Base-by-base conservation (phyloP, 2,888 invertebrate species). In the Phania funesta region DNA sequence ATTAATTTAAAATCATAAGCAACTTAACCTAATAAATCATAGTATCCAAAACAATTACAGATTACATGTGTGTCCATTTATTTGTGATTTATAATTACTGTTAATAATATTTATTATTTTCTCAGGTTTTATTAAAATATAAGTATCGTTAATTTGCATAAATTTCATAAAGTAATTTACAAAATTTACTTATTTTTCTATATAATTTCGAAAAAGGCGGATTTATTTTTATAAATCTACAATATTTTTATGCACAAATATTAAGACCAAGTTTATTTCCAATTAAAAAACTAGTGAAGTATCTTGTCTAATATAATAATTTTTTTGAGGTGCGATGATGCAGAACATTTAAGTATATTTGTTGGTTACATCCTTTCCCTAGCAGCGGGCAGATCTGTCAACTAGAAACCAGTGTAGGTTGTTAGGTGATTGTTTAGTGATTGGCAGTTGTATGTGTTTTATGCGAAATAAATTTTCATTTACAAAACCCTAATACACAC, bases 271-370 rank as follows among this genome's bases (percentile, higher is more conserved):
- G n/a, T n/a, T n/a, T n/a, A n/a, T n/a, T n/a, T n/a, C n/a, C n/a
- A n/a, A n/a, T n/a, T n/a, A n/a, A n/a, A n/a, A n/a, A n/a, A n/a
- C n/a, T n/a, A n/a, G n/a, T n/a, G n/a, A n/a, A n/a, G n/a, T n/a
- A n/a, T n/a, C n/a, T n/a, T n/a, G n/a, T n/a, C n/a, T n/a, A n/a
- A n/a, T n/a, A n/a, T n/a, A n/a, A n/a, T n/a, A n/a, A n/a, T n/a
- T n/a, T 56, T 46, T 16, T 29, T 22, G 52, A 46, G 48, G 77
- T 81, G 78, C 80, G 85, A 86, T 86, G 86, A 84, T 86, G 86
- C 84, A 86, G 86, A 86, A 85, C 84, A 85, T 84, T 83, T 65
- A 22, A 50, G 41, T 29, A 11, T 11, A 13, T 13, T n/a, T 4
- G 50, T 41, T 13, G 18, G n/a, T 46, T 67, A 62, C 44, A 6